A percentile compares a stretch with the other conserved stretches of the same genome.
These are phyloP conservation scores for Watsonalla binaria DNA, from an alignment of 2,888 invertebrate species.

Conservation along the genomic window DNA sequence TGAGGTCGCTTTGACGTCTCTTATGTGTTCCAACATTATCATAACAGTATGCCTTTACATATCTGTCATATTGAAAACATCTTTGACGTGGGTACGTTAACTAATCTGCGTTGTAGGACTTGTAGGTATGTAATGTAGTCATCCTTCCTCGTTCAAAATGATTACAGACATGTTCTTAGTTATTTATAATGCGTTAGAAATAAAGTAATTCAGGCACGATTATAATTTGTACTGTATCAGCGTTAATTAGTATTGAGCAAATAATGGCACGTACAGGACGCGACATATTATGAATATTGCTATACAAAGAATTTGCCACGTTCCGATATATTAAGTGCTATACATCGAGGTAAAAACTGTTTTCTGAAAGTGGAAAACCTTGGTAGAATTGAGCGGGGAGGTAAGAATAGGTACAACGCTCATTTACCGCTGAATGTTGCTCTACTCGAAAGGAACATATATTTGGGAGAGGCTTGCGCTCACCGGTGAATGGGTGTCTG, in stretches of 20 bases:
- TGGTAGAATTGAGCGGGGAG: constrained; percentile 62
- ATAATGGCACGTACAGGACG: background rate
- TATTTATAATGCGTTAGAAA: no score
- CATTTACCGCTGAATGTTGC: constrained; percentile 47
- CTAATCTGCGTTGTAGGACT: background rate
- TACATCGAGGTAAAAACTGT: constrained; percentile 38
- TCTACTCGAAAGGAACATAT: constrained; percentile 47
- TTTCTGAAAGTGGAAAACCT: constrained; percentile 72
- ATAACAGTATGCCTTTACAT: background rate
- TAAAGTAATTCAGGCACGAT: background rate
- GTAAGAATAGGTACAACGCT: constrained; percentile 37
- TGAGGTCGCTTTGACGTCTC: constrained; percentile 35
- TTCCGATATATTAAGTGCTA: constrained; percentile 11
- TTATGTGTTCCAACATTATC: constrained; percentile 21
- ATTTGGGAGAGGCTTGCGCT: constrained; percentile 32
- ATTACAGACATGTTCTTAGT: no score
- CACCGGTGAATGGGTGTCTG: background rate
- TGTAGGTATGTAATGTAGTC: no score
- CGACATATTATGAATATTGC: background rate
- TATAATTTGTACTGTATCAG: background rate
- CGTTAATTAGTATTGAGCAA: background rate
- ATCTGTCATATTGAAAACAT: background rate
- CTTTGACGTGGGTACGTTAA: background rate
- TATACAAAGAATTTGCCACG: constrained; percentile 5
- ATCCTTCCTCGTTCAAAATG: no score